A percentile compares a stretch with the other conserved stretches of the same genome.
Conservation (phyloP, 2,797 vertebrate species). For the Sebastes flavidus region DNA sequence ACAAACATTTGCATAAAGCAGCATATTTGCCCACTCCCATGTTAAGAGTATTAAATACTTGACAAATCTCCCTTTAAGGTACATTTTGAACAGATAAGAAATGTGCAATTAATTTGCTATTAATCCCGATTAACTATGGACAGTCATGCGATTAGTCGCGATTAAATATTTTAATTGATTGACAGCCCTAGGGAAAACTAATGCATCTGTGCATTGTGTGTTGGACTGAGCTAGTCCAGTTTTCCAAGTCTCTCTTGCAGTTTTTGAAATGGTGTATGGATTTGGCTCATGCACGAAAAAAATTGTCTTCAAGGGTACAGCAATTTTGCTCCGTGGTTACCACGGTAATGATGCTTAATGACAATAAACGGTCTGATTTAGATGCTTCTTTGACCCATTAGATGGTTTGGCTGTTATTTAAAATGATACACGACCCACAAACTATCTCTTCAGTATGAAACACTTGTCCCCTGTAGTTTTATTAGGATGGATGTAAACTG, state of each 20-base stretch:
- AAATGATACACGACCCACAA: neutral
- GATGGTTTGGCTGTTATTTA: neutral
- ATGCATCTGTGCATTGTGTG: neutral
- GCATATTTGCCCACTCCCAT: no score
- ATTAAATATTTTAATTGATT: no score
- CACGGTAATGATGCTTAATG: conserved; percentile 4
- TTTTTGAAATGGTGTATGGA: neutral
- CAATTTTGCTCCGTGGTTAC: neutral
- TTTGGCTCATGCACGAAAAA: neutral
- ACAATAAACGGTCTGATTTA: neutral
- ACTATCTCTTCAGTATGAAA: neutral
- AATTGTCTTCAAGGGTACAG: neutral
- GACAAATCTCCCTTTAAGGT: no score
- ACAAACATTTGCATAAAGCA: no score
- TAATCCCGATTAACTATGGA: no score
- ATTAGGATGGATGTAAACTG: neutral
- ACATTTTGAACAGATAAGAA: no score
- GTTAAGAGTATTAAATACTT: no score
- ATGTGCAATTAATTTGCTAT: no score
- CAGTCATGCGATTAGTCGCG: no score
- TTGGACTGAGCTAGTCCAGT: neutral
- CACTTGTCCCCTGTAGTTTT: neutral
- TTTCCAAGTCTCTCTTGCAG: neutral
- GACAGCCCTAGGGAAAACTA: no score
- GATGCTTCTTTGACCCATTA: neutral